phyloP scores from a whole-genome alignment of 2,113 vertebrate genomes.

The Meles meles region DNA sequence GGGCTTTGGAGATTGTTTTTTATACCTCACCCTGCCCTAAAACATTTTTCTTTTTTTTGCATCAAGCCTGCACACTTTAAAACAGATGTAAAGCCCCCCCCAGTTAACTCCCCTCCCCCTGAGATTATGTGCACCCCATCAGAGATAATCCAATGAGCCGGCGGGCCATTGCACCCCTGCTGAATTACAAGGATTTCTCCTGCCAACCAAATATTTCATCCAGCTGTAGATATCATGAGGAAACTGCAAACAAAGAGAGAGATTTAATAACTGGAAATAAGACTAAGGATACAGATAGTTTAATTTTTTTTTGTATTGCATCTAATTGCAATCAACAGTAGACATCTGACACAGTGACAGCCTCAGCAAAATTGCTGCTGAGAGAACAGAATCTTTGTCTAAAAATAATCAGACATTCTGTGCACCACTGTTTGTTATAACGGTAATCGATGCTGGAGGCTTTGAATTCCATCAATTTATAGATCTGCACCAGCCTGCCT shows the following conservation, averaged over 20 bases:
- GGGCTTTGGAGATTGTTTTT: not conserved
- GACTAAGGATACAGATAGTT: conserved; percentile 91
- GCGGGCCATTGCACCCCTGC: conserved; percentile 72
- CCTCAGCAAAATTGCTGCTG: conserved; percentile 99
- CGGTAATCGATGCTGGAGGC: conserved; percentile 99
- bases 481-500: conserved; percentile 98
- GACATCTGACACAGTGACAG: conserved; percentile 99
- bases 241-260: conserved; percentile 83
- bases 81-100: conserved; percentile 50
- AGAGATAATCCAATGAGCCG: conserved; percentile 75
- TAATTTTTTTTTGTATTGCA: conserved; percentile 93
- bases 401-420: conserved; percentile 99
- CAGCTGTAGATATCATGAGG: conserved; percentile 84
- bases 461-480: conserved; percentile 99
- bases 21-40: not conserved
- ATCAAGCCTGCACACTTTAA: conserved; percentile 47
- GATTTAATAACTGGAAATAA: conserved; percentile 88
- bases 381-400: conserved; percentile 99
- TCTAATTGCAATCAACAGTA: conserved; percentile 99
- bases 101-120: conserved; percentile 30
- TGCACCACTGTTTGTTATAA: conserved; percentile 99
- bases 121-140: conserved; percentile 69
- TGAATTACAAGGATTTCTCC: conserved; percentile 78
- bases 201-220: conserved; percentile 79
- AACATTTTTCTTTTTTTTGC: not conserved